phyloP scores from a whole-genome alignment of 2,797 vertebrate species.

The Poeciliopsis paucimaculata region DNA sequence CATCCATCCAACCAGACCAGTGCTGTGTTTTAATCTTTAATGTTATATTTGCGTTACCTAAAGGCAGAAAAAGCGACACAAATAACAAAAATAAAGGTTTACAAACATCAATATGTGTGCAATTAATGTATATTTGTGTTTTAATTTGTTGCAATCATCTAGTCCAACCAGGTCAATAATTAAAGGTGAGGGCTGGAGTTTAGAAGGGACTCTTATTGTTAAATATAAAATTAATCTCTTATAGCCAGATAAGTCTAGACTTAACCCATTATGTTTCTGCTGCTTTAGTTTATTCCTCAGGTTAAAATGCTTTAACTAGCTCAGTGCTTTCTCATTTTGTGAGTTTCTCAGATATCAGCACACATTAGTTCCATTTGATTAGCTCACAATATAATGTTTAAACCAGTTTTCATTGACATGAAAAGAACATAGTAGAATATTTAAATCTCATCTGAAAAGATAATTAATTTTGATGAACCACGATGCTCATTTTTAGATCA shows the following conservation, averaged over 20 bases:
- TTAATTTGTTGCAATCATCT: not conserved
- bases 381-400: constrained; percentile 34
- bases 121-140: not conserved
- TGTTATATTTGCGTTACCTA: too few species aligned
- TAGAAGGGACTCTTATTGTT: not conserved
- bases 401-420: constrained; percentile 45
- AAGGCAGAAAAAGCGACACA: too few species aligned
- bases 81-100: not conserved
- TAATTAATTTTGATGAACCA: constrained; percentile 73
- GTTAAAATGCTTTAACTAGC: not conserved
- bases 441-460: constrained; percentile 68
- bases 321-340: not conserved
- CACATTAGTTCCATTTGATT: constrained; percentile 50
- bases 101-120: not conserved
- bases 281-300: not conserved
- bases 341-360: not conserved
- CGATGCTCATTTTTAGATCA: constrained; percentile 26
- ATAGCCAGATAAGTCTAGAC: not conserved
- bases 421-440: constrained; percentile 55
- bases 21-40: not conserved
- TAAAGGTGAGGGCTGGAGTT: not conserved
- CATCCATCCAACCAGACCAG: not conserved
- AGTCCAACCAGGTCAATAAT: too few species aligned
- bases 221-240: not conserved
- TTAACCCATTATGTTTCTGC: not conserved